A percentile compares a stretch with the other conserved stretches of the same genome.
Conservation (phyloP, 2,888 invertebrate species). For the Folsomia manolachei region DNA sequence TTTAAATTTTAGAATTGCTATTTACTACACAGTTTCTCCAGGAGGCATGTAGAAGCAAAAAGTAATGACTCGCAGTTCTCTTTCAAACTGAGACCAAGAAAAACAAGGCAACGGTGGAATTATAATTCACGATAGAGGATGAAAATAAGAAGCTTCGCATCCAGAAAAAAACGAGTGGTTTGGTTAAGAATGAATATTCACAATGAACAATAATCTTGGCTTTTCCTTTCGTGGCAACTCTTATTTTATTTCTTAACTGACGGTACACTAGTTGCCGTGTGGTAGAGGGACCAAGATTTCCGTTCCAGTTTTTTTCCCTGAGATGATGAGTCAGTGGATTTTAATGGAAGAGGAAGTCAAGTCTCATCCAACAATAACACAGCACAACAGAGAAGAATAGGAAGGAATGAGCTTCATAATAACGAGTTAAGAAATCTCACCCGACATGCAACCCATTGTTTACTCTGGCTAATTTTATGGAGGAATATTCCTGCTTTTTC, state of each 20-base stretch:
- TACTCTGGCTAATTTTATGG: constrained; percentile 3
- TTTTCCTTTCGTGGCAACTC: neutral
- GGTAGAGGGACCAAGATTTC: neutral
- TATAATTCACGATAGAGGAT: neutral
- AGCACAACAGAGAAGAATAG: no score
- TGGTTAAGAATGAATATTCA: neutral
- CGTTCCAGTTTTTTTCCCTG: neutral
- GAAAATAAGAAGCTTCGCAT: neutral
- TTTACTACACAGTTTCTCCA: neutral
- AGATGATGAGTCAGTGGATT: constrained; percentile 1
- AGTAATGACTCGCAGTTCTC: constrained; percentile 5
- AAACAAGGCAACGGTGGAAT: neutral
- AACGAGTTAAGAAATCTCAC: constrained; percentile 1
- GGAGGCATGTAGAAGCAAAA: neutral
- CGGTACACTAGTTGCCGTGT: neutral
- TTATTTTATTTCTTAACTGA: neutral
- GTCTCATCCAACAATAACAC: constrained; percentile 7
- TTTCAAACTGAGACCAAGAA: neutral
- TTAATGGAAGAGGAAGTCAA: constrained; percentile 8
- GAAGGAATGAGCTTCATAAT: neutral
- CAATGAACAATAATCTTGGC: neutral
- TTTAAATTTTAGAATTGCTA: neutral
- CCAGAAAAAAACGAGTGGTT: neutral
- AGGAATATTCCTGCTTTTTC: neutral
- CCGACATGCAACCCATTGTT: constrained; percentile 3